Evolutionary conservation across 2,888 invertebrate species (phyloP).

Genomic region (Parasteatoda lunata): DNA sequence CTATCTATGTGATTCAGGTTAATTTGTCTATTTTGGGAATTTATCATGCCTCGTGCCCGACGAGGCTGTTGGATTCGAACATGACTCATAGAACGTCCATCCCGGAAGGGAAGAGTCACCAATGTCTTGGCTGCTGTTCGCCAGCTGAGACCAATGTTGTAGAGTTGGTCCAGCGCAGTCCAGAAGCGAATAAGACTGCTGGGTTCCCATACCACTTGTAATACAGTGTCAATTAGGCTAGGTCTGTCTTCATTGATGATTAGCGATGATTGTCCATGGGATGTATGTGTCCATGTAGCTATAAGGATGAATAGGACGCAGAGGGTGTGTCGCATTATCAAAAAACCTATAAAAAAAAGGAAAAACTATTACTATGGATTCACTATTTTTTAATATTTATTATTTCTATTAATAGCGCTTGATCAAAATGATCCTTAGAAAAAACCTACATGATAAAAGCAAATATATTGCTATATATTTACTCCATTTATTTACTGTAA

Average conservation of each 20-base stretch:
- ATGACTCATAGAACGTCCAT: conserved; percentile 29
- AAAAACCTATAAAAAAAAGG: conserved; percentile 8
- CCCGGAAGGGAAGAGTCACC: conserved; percentile 35
- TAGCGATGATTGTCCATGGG: conserved; percentile 2
- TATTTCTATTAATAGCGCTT: too few relatives aligned
- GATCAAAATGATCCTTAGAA: too few relatives aligned
- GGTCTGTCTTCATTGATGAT: conserved; percentile 29
- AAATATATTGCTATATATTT: too few relatives aligned
- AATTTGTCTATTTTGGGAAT: conserved; percentile 5
- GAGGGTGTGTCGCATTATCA: not conserved
- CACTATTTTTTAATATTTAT: too few relatives aligned
- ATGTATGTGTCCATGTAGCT: not conserved
- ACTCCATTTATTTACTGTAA: too few relatives aligned
- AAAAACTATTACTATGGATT: not conserved
- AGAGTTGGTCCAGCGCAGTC: conserved; percentile 55
- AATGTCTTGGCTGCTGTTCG: conserved; percentile 26
- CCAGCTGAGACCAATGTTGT: conserved; percentile 54
- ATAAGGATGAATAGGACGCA: not conserved
- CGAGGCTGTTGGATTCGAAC: conserved; percentile 40
- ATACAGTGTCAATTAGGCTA: conserved; percentile 18
- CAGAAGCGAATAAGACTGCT: conserved; percentile 48
- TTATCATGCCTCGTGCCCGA: not conserved
- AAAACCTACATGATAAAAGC: too few relatives aligned
- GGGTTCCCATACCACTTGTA: conserved; percentile 61
- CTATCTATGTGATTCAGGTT: conserved; percentile 40